Percentiles rank a stretch among this genome's conserved stretches.
These are phyloP conservation scores for Saccostrea glomerata DNA, from an alignment of 1,140 invertebrate genomes.

Conservation along the genomic window DNA sequence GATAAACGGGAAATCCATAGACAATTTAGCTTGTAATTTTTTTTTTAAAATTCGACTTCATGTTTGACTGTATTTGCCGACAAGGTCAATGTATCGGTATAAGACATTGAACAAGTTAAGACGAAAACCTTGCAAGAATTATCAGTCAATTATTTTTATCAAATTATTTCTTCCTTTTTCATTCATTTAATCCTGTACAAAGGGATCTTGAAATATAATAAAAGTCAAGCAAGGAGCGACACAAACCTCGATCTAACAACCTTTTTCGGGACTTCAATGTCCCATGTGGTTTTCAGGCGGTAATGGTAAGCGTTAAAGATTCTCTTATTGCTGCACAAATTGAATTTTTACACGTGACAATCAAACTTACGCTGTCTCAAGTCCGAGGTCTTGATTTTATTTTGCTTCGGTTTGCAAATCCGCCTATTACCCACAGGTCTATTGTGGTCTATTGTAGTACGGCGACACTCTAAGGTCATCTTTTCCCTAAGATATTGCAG, in stretches of 20 bases:
- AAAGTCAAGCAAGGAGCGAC: neutral
- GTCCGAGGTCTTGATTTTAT: neutral
- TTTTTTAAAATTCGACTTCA: too few relatives aligned
- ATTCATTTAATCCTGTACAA: neutral
- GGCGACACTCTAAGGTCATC: too few relatives aligned
- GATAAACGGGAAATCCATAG: too few relatives aligned
- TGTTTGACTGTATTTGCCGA: too few relatives aligned
- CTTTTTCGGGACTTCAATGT: neutral
- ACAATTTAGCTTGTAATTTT: too few relatives aligned
- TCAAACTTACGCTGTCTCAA: neutral
- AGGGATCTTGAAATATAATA: neutral
- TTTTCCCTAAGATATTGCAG: too few relatives aligned
- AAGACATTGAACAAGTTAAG: neutral
- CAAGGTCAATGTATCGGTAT: too few relatives aligned
- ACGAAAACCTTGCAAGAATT: neutral
- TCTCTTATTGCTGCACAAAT: neutral
- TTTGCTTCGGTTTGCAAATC: neutral
- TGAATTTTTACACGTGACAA: constrained; percentile 8
- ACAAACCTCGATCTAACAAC: neutral
- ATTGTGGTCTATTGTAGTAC: too few relatives aligned
- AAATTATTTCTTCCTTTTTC: neutral
- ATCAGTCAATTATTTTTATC: neutral
- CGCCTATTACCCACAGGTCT: neutral
- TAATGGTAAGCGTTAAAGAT: neutral
- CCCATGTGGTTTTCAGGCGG: neutral